Base-by-base conservation (phyloP, 1,140 invertebrate species). In the Drosophila biarmipes region DNA sequence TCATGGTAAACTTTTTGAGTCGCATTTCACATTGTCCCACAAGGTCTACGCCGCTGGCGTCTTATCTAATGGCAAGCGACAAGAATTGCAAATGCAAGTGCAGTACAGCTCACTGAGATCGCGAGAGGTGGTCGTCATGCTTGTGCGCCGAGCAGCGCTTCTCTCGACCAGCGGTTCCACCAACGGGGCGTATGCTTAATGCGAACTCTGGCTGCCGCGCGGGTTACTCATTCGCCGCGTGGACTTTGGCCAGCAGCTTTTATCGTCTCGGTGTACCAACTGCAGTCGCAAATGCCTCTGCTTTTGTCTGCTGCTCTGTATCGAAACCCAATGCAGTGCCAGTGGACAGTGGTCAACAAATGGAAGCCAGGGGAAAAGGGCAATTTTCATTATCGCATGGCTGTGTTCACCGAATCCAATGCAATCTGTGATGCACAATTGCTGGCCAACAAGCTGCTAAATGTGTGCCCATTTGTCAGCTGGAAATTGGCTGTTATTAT, bases 221-320 rank as follows among this genome's bases (percentile, higher is more conserved):
- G 10, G 7, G 66, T 86, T 87, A 82, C 64, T 81, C 84, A 87
- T 87, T 49, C 74, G 64, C 57, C 78, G 21, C 40, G 64, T 86
- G 81, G 69, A 86, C 81, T 86, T 87, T 81, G 69, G 3, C 19
- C 68, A 49, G 56, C 14, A 27, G 59, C 37, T 34, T 67, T 75
- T 75, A 75, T 75, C 61, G 19, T 46, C 0, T 40, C 3, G 24
- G 38, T 46, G 43, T 24, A 17, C 53, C 21, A 21, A 75, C 58
- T 75, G 61, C 72, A 51, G 35, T 40, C 24, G 8, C 49, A 21
- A 24, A 24, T 24, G 24, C 24, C 5, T 11, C 7, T 40, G 15
- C 38, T 48, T 37, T 62, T 62, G 21, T 52, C 74, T 51, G 54
- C 19, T 40, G 29, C 15, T 38, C 56, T 68, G 73, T 80, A 86